A percentile compares a stretch with the other conserved stretches of the same genome.
phyloP scores from a whole-genome alignment of 2,797 vertebrate species.

The Pygocentrus nattereri region DNA sequence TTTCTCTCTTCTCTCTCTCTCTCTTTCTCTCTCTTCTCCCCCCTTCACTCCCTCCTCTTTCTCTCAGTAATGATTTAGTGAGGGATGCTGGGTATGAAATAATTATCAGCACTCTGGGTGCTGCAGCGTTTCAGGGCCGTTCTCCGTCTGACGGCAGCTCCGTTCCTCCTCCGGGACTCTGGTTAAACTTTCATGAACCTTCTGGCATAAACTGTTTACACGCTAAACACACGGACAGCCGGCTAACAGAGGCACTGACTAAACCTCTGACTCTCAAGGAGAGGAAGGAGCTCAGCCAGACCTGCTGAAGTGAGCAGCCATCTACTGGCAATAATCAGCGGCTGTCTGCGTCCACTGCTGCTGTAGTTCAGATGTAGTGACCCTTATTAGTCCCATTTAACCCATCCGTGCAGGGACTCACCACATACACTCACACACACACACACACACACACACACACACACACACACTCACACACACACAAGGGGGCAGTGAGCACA shows the following conservation, averaged over 20 bases:
- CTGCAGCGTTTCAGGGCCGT: slow-evolving; percentile 12
- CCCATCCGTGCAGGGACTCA: too few species aligned
- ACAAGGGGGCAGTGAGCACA: too few species aligned
- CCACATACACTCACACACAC: too few species aligned
- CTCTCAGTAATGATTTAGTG: background rate
- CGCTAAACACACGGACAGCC: background rate
- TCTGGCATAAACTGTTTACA: slow-evolving; percentile 22
- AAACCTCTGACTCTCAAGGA: background rate
- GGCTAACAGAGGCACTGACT: background rate
- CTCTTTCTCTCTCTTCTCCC: background rate
- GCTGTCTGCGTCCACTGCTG: background rate
- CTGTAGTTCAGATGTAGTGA: too few species aligned
- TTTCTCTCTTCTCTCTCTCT: background rate
- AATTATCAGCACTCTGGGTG: slow-evolving; percentile 12
- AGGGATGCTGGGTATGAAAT: background rate
- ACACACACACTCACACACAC: too few species aligned
- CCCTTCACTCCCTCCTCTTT: background rate
- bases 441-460: too few species aligned
- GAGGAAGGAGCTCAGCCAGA: too few species aligned
- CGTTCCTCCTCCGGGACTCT: slow-evolving; percentile 26
- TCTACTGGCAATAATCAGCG: background rate
- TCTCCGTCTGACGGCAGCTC: slow-evolving; percentile 30
- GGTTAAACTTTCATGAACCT: slow-evolving; percentile 45
- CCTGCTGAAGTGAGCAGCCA: background rate
- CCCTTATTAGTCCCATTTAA: too few species aligned